Base-by-base conservation (phyloP, 2,797 vertebrate species). In the Gymnoscopelus microlampas region DNA sequence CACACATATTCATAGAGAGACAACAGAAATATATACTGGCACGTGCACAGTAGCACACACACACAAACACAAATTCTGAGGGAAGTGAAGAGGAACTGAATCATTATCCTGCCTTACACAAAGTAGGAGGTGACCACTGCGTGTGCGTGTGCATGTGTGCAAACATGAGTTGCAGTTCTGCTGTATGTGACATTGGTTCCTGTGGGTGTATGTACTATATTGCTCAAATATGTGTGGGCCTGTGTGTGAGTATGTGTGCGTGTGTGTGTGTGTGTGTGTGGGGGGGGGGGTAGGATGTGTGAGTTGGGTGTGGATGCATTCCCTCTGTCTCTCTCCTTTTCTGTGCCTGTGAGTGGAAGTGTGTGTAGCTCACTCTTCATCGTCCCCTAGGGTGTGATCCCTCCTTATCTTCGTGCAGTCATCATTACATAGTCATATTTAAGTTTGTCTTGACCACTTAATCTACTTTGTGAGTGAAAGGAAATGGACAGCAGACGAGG, bases 31-130 rank as follows among this genome's bases (percentile, higher is more conserved):
- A 51, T 51, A 51, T 51, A 15, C n/a, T 15, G 19, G 53, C 53
- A 54, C 14, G n/a, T 5, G 51, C 51, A 53, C 50, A 53, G 5
- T 19, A 53, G 5, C 15, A 53, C 44, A 50, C 59, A 78, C 39
- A 57, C 29, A 55, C 55, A 78, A 26, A 61, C 59, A 68, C 55
- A 58, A 60, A 75, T 73, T 88, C 39, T 73, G 75, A 81, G 80
- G 72, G 78, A 78, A 84, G 86, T 73, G 84, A 95, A 93, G 91
- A 96, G 96, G 96, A 98, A 97, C 95, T 95, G 95, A 96, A 95
- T 96, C 95, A 96, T 95, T 95, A 91, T 88, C 91, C 91, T 87
- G 88, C 90, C 91, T 85, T 87, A 74, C 92, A 93, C 82, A 78
- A 91, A 90, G 79, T 92, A 82, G 79, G 77, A 82, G 84, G 81